Conservation (phyloP, 2,797 vertebrate genomes). For the Pipistrellus pipistrellus region DNA sequence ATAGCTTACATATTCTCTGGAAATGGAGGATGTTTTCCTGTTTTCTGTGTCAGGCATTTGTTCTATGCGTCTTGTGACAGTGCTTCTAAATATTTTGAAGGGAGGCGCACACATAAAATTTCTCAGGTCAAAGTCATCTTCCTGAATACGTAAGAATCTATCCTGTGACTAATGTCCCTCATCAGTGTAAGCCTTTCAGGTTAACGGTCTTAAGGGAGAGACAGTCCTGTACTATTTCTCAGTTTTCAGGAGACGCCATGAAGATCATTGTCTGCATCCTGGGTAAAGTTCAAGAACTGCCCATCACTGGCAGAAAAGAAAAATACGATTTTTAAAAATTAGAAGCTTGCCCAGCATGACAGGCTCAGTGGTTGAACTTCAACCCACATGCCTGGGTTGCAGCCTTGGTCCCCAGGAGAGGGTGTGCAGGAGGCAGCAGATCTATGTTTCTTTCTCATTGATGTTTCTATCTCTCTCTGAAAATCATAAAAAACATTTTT, state of each 20-base stretch:
- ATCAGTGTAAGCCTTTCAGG: neutral
- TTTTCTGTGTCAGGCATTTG: neutral
- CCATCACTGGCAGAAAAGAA: neutral
- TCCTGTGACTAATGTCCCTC: neutral
- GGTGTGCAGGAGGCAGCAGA: neutral
- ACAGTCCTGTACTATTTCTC: neutral
- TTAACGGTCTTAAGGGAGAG: neutral
- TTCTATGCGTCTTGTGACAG: neutral
- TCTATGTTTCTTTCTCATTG: neutral
- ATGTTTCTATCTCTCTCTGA: neutral
- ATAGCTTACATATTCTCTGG: neutral
- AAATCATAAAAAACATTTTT: neutral
- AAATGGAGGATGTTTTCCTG: neutral
- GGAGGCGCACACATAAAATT: neutral
- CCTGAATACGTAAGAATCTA: neutral
- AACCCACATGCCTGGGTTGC: neutral
- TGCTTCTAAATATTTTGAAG: neutral
- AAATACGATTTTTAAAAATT: neutral
- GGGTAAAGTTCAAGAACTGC: neutral
- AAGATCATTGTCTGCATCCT: neutral
- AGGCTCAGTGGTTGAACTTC: neutral
- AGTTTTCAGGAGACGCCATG: neutral
- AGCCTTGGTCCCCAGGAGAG: neutral
- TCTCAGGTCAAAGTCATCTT: neutral
- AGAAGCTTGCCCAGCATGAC: neutral